phyloP scores from a whole-genome alignment of 1,140 invertebrate species.

The Calephelis nemesis region DNA sequence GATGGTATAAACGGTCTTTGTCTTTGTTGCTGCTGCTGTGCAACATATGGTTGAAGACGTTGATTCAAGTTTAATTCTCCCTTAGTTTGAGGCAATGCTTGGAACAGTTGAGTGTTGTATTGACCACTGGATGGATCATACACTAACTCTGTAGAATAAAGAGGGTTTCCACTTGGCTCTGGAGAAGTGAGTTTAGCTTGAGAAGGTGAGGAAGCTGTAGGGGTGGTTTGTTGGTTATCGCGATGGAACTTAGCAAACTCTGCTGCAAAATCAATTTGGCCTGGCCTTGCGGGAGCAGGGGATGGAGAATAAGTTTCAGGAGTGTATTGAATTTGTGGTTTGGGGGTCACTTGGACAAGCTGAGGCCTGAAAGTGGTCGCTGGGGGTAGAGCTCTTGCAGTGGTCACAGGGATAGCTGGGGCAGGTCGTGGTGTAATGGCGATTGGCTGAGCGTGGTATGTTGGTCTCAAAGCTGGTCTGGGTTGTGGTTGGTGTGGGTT shows the following conservation, averaged over 20 bases:
- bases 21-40: slow-evolving; percentile 78
- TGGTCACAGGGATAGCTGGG: slow-evolving; percentile 81
- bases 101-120: slow-evolving; percentile 89
- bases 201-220: slow-evolving; percentile 49
- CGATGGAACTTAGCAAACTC: slow-evolving; percentile 89
- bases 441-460: slow-evolving; percentile 73
- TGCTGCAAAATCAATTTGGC: slow-evolving; percentile 84
- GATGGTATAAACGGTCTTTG: slow-evolving; percentile 66
- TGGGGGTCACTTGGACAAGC: slow-evolving; percentile 81
- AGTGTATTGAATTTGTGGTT: slow-evolving; percentile 80
- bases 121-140: slow-evolving; percentile 88
- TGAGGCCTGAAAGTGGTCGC: slow-evolving; percentile 84
- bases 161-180: slow-evolving; percentile 78
- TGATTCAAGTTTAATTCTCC: slow-evolving; percentile 86
- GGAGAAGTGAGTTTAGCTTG: slow-evolving; percentile 59
- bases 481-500: slow-evolving; percentile 55
- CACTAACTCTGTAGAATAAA: slow-evolving; percentile 88
- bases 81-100: slow-evolving; percentile 85
- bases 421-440: slow-evolving; percentile 83
- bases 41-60: slow-evolving; percentile 86
- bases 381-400: slow-evolving; percentile 81
- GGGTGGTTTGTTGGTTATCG: slow-evolving; percentile 82
- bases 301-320: slow-evolving; percentile 74
- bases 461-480: slow-evolving; percentile 46
- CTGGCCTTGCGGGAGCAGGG: slow-evolving; percentile 64